Percentiles rank a stretch among this genome's conserved stretches.
These are phyloP conservation scores for Hirtodrosophila duncani DNA, from an alignment of 2,888 invertebrate genomes.

Conservation along the genomic window DNA sequence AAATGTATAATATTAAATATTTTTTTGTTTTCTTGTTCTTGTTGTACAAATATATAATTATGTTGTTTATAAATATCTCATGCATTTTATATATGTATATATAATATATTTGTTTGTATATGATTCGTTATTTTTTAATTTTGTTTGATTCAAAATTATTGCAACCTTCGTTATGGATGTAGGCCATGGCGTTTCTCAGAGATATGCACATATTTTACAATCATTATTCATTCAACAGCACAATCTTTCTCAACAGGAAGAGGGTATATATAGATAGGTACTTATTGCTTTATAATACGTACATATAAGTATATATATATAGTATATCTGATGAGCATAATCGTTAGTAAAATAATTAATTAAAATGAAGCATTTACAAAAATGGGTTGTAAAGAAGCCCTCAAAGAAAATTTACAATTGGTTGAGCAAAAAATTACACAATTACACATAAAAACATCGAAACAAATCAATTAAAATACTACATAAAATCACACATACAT, in stretches of 20 bases:
- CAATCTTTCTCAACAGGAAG: conserved; percentile 43
- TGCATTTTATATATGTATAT: conserved; percentile 8
- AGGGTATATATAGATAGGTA: conserved; percentile 33
- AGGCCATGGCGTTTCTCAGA: conserved; percentile 24
- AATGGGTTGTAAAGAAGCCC: conserved; percentile 35
- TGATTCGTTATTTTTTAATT: conserved; percentile 26
- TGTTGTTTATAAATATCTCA: conserved; percentile 45
- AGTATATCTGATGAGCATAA: conserved; percentile 28
- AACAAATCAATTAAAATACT: conserved; percentile 8
- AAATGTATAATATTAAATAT: conserved; percentile 13
- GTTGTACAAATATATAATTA: conserved; percentile 44
- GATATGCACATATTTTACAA: conserved; percentile 15
- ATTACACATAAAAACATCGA: not conserved
- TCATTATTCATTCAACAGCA: conserved; percentile 15
- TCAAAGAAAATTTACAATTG: conserved; percentile 41
- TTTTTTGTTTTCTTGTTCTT: conserved; percentile 5
- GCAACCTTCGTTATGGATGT: conserved; percentile 29
- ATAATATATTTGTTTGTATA: conserved; percentile 43
- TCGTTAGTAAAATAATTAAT: conserved; percentile 12
- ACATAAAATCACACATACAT: conserved; percentile 5
- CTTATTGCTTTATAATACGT: conserved; percentile 19
- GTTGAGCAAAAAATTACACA: conserved; percentile 39
- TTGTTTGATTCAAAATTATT: conserved; percentile 27
- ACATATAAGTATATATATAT: conserved; percentile 19
- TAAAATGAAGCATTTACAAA: conserved; percentile 47